phyloP scores from a whole-genome alignment of 2,797 vertebrate species.

The Vultur gryphus region DNA sequence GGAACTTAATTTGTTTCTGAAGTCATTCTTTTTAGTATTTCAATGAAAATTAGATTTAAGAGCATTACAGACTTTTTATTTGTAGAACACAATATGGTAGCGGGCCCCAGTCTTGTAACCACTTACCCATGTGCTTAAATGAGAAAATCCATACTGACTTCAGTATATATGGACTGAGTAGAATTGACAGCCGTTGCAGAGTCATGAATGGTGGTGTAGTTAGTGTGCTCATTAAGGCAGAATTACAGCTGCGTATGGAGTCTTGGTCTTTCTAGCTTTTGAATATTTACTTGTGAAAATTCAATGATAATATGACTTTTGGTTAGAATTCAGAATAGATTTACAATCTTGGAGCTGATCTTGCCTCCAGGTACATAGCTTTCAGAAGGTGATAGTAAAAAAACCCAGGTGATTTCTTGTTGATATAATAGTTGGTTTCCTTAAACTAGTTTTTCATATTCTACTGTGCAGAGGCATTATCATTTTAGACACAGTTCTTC shows the following conservation, averaged over 20 bases:
- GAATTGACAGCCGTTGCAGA: neutral
- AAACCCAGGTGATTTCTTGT: neutral
- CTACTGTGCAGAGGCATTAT: neutral
- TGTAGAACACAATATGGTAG: neutral
- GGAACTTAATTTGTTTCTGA: neutral
- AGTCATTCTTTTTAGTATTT: neutral
- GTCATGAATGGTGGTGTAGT: neutral
- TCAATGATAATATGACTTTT: neutral
- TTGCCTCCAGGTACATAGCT: neutral
- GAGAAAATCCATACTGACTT: neutral
- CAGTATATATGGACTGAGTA: neutral
- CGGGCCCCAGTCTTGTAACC: accelerated
- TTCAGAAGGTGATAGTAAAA: neutral
- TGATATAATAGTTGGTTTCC: neutral
- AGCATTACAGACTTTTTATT: neutral
- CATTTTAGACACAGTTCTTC: neutral
- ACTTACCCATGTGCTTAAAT: neutral
- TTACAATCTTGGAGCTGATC: neutral
- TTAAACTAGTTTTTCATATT: neutral
- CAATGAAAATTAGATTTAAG: neutral
- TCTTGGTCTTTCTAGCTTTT: neutral
- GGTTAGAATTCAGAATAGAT: neutral
- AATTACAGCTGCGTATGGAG: neutral
- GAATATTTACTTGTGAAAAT: neutral
- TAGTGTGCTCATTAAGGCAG: neutral